Conservation (phyloP, 2,113 vertebrate genomes). For the Thalassarche chlororhynchos region DNA sequence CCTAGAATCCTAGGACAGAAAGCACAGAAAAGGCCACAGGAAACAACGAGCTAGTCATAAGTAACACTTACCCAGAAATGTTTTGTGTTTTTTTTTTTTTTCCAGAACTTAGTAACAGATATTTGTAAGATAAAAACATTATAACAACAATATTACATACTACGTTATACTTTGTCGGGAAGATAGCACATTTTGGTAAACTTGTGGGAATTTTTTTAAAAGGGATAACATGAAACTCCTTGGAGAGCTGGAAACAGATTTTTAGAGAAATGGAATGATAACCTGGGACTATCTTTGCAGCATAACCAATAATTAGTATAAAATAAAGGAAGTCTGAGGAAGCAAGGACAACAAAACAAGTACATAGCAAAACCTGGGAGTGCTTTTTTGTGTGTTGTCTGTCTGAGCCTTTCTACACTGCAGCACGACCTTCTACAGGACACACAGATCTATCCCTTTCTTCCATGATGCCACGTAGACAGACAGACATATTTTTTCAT, state of each 20-base stretch:
- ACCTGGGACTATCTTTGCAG: background rate
- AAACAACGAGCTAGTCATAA: background rate
- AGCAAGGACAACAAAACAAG: background rate
- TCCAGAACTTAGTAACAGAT: background rate
- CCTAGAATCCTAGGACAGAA: background rate
- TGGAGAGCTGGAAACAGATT: background rate
- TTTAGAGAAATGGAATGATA: background rate
- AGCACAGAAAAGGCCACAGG: background rate
- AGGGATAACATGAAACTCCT: accelerated
- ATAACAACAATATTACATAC: background rate
- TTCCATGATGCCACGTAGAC: background rate
- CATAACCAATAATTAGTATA: background rate
- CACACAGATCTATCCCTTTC: background rate
- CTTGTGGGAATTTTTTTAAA: background rate
- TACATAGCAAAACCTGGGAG: background rate
- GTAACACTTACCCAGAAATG: background rate
- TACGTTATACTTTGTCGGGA: background rate
- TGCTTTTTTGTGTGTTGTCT: background rate
- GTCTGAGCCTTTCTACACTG: background rate
- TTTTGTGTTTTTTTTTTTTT: background rate
- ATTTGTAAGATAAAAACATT: background rate
- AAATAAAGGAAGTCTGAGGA: background rate
- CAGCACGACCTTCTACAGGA: background rate
- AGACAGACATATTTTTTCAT: background rate
- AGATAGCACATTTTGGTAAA: background rate